phyloP scores from a whole-genome alignment of 2,113 vertebrate genomes.

The Caloenas nicobarica region DNA sequence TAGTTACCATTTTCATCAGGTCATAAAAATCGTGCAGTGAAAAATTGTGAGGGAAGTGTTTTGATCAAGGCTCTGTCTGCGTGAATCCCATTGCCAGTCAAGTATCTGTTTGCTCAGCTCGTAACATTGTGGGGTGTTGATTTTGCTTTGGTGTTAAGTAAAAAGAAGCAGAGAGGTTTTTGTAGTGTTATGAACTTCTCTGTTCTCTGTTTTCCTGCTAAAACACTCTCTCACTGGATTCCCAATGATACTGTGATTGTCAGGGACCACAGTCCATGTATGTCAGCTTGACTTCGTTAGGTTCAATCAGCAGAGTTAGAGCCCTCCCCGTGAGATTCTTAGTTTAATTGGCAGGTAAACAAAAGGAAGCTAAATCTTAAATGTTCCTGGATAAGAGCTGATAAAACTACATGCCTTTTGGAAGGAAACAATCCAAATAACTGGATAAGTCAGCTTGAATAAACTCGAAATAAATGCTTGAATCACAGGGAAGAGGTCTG shows the following conservation, averaged over 20 bases:
- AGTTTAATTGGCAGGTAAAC: not conserved
- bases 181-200: not conserved
- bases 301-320: not conserved
- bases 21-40: not conserved
- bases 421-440: not conserved
- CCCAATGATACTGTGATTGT: too few species aligned
- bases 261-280: not conserved
- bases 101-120: not conserved
- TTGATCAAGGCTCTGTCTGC: not conserved
- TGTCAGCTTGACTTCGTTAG: not conserved
- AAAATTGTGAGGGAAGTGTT: not conserved
- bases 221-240: not conserved
- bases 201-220: not conserved
- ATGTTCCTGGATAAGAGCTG: not conserved
- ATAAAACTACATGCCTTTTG: not conserved
- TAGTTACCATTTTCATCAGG: not conserved
- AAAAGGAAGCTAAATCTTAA: not conserved
- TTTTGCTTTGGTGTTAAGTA: not conserved
- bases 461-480: not conserved
- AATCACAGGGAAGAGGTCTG: not conserved
- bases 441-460: constrained; percentile 6
- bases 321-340: not conserved
- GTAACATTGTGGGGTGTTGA: not conserved
- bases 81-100: fast-evolving
- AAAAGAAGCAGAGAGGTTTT: not conserved